A percentile compares a stretch with the other conserved stretches of the same genome.
Evolutionary conservation across 1,140 invertebrate genomes (phyloP).

Genomic region (Maniola jurtina): DNA sequence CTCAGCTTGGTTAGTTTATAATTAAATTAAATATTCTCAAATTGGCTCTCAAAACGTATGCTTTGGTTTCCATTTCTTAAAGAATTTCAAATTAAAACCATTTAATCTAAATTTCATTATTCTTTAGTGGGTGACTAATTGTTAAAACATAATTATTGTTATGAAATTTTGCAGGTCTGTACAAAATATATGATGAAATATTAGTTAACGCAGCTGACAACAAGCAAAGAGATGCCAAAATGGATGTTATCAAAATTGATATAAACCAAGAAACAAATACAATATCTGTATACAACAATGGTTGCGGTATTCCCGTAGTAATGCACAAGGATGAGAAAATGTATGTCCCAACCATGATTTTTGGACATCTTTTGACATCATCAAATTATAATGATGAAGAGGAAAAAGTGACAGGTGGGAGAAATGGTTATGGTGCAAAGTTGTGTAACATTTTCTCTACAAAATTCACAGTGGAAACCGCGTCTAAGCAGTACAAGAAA

Average conservation of each 20-base stretch:
- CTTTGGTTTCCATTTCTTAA: no score
- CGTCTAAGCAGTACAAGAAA: slow-evolving; percentile 91
- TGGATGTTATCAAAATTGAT: slow-evolving; percentile 98
- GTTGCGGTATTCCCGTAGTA: slow-evolving; percentile 98
- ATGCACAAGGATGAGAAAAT: slow-evolving; percentile 99
- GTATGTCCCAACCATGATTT: slow-evolving; percentile 99
- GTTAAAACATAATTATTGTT: background rate
- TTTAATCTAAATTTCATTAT: no score
- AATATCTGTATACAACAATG: slow-evolving; percentile 98
- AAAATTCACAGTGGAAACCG: slow-evolving; percentile 98
- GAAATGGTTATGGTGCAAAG: slow-evolving; percentile 99
- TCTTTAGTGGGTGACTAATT: no score
- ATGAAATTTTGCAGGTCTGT: slow-evolving; percentile 84
- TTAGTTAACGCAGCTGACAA: slow-evolving; percentile 99
- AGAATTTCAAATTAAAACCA: no score
- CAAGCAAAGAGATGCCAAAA: slow-evolving; percentile 96
- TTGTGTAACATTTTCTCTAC: slow-evolving; percentile 99
- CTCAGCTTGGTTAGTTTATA: no score
- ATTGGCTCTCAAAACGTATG: no score
- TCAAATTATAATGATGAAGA: slow-evolving; percentile 99
- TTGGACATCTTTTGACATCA: slow-evolving; percentile 98
- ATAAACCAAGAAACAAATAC: slow-evolving; percentile 95
- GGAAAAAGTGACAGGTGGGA: slow-evolving; percentile 97
- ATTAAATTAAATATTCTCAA: no score
- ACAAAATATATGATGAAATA: slow-evolving; percentile 99